These are phyloP conservation scores for Stomatorhinus ivindoensis DNA, from an alignment of 2,113 vertebrate species.

Conservation along the genomic window DNA sequence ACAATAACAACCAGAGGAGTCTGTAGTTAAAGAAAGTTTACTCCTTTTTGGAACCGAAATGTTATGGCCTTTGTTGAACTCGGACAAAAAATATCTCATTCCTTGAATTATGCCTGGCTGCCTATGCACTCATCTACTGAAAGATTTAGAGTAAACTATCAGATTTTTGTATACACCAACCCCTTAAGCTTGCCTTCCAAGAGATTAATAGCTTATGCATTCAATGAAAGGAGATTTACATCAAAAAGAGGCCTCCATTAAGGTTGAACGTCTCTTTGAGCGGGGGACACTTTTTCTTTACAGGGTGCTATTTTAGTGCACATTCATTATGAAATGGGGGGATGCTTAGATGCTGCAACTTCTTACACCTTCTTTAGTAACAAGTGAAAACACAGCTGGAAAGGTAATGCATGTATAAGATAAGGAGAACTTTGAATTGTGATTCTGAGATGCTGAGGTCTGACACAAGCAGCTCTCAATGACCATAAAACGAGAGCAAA, in stretches of 20 bases:
- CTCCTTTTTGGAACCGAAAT: slow-evolving; percentile 40
- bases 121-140: slow-evolving; percentile 26
- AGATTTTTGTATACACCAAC: slow-evolving; percentile 23
- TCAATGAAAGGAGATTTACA: slow-evolving; percentile 36
- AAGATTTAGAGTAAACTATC: slow-evolving; percentile 30
- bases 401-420: neutral
- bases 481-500: neutral
- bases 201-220: slow-evolving; percentile 42
- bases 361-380: neutral
- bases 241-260: slow-evolving; percentile 11
- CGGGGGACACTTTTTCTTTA: neutral
- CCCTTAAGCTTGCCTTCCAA: slow-evolving; percentile 34
- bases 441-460: neutral
- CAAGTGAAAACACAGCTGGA: neutral
- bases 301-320: neutral
- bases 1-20: slow-evolving; percentile 50
- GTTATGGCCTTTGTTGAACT: slow-evolving; percentile 48
- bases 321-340: slow-evolving; percentile 7
- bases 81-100: slow-evolving; percentile 34
- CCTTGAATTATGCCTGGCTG: neutral
- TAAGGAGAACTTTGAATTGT: neutral
- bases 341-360: neutral
- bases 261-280: neutral
- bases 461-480: neutral
- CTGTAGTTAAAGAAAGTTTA: slow-evolving; percentile 35